Base-by-base conservation (phyloP, 2,797 vertebrate species). In the Tragopan temminckii region DNA sequence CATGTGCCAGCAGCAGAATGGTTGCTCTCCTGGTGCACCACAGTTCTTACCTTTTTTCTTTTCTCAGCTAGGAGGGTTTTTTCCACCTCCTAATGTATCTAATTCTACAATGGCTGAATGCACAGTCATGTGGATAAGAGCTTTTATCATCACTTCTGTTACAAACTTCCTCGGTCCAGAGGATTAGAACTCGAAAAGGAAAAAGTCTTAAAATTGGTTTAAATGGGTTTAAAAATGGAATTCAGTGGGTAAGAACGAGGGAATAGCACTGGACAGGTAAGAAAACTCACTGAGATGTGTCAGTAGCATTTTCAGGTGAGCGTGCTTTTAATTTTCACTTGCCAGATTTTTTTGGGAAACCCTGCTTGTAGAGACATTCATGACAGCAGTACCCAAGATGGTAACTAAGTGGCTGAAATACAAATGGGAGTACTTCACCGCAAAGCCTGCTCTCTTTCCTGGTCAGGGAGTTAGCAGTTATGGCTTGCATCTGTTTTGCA, bases 101-200 rank as follows among this genome's bases (percentile, higher is more conserved):
- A 72, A 89, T 88, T 61, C 85, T 0, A 0, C 84, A 82, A 38
- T 15, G 52, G 76, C 85, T 91, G 90, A 89, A 69, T 85, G 70
- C 82, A 69, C 58, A 66, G 87, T 71, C 42, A 10, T 69, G 92
- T 74, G 88, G 71, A 46, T 57, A 68, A 82, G 66, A 92, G 90
- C 93, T 95, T 95, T 85, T 94, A 81, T 89, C 88, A 81, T 79
- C 70, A 11, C 43, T 90, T 80, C 80, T 92, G 9, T 89, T 94
- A 64, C 75, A 82, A 93, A 88, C 78, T 92, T 81, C 78, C 66
- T 50, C 6, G 45, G 71, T 82, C 71, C 40, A 25, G 64, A 29
- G 33, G 45, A 91, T 90, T 88, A 87, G 68, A 93, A 64, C 6
- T 80, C 43, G 84, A 63, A 89, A 72, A 83, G 42, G 38, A 80